Evolutionary conservation across 2,113 vertebrate species (phyloP), one percentile per base, ranked within the genome.

Genomic region (Aplodontia rufa): DNA sequence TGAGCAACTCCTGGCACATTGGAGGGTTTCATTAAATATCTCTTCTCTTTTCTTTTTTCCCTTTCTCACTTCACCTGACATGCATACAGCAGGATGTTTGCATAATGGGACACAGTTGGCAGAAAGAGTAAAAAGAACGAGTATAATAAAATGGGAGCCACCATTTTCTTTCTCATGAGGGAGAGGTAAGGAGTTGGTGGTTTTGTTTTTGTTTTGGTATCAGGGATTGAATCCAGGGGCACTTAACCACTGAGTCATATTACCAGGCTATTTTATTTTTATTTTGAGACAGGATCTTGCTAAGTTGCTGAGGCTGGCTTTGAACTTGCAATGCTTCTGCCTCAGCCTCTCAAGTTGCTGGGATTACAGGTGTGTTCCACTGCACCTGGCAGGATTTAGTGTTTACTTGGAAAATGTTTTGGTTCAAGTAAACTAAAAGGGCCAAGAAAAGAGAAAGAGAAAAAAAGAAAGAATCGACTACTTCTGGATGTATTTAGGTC

Each of bases 401-500:
- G 40, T 91, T 82, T 83, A 87, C 51, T 76, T 86, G 28, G 78
- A 85, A 80, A 40, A 85, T 53, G 9, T 69, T 93, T 86, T 76
- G 30, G 42, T 49, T 92, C 53, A 37, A n/a, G 16, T 35, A 92
- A 92, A 76, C 68, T 92, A 85, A 92, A 91, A 6, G 26, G 68
- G 62, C 37, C 40, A 72, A 86, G 35, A 72, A 86, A 26, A 84
- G 26, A 82, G 58, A 60, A 24, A 24, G 55, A 55, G 22, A 55
- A 22, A 55, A 8, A 58, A 58, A 60, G 58, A 60, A 10, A 86
- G 28, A 72, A 42, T 28, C 47, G 37, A 83, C 32, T 82, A 37
- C 30, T 93, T 94, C 37, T 66, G 42, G 68, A 26, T 83, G 37
- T 72, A 83, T 87, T 81, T 83, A 83, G 90, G 81, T 62, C 11